Percentiles rank a stretch among this genome's conserved stretches.
Conservation (phyloP, 2,113 vertebrate genomes). For the Gavialis gangeticus region DNA sequence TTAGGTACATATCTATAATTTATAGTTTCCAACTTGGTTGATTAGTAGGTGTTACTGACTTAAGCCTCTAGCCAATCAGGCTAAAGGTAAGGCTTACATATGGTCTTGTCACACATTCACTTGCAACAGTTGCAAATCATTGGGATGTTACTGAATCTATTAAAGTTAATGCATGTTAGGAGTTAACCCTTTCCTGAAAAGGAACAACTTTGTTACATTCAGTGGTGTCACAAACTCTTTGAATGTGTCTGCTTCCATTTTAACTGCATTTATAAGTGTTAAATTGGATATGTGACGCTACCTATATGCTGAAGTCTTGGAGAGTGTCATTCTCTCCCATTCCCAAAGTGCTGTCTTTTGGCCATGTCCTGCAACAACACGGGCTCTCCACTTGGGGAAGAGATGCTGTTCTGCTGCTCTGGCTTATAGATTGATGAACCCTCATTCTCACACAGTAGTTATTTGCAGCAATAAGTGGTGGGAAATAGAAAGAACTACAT, state of each 20-base stretch:
- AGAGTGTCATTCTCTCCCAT: slow-evolving; percentile 1
- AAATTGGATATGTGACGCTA: too few relatives aligned
- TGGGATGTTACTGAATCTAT: too few relatives aligned
- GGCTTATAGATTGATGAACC: neutral
- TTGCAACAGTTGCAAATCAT: too few relatives aligned
- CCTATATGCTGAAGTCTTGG: neutral
- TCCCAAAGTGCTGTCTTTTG: slow-evolving; percentile 73
- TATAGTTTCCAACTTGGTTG: neutral
- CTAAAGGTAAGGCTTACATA: neutral
- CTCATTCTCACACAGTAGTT: rapidly evolving
- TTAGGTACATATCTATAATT: neutral
- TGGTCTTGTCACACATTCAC: too few relatives aligned
- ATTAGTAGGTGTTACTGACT: neutral
- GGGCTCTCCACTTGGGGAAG: neutral
- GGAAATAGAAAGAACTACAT: neutral
- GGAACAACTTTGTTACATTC: too few relatives aligned
- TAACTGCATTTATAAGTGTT: too few relatives aligned
- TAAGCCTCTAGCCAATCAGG: neutral
- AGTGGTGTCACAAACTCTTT: too few relatives aligned
- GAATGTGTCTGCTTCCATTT: too few relatives aligned
- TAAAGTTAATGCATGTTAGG: too few relatives aligned
- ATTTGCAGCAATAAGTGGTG: neutral
- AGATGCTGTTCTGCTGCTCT: neutral
- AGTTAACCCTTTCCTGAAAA: too few relatives aligned
- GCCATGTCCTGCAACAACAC: slow-evolving; percentile 39